phyloP scores from a whole-genome alignment of 2,797 vertebrate species.

The Sparus aurata region DNA sequence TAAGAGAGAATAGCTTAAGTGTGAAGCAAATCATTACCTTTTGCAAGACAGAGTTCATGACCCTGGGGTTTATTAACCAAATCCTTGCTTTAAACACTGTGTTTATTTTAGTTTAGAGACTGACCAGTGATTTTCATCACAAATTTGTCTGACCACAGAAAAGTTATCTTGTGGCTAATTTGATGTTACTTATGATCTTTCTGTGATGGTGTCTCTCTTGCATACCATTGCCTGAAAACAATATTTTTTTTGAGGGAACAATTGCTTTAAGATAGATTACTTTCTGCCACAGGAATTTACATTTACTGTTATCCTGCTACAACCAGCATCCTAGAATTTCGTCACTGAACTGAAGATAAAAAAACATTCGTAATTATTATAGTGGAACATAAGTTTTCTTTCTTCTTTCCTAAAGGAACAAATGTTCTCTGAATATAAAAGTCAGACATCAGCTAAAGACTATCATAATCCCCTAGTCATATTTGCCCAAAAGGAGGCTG shows the following conservation, averaged over 20 bases:
- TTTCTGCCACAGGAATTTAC: constrained; percentile 25
- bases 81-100: not conserved
- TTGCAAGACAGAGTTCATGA: constrained; percentile 34
- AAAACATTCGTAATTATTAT: not conserved
- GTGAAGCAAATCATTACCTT: constrained; percentile 54
- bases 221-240: constrained; percentile 4
- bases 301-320: constrained; percentile 31
- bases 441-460: not conserved
- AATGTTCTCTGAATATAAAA: not conserved
- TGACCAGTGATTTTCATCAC: constrained; percentile 19
- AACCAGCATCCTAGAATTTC: not conserved
- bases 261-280: constrained; percentile 19
- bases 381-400: not conserved
- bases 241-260: constrained; percentile 34
- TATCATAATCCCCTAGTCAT: constrained; percentile 32
- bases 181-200: no score
- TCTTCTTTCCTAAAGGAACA: constrained; percentile 8
- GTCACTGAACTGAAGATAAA: not conserved
- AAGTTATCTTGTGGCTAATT: not conserved
- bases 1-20: not conserved
- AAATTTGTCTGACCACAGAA: constrained; percentile 1
- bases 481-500: constrained; percentile 25
- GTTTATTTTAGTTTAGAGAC: constrained; percentile 27
- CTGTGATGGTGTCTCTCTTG: not conserved
- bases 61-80: constrained; percentile 33